Base-by-base conservation (phyloP, 1,140 invertebrate species). In the Adoxophyes honmai region DNA sequence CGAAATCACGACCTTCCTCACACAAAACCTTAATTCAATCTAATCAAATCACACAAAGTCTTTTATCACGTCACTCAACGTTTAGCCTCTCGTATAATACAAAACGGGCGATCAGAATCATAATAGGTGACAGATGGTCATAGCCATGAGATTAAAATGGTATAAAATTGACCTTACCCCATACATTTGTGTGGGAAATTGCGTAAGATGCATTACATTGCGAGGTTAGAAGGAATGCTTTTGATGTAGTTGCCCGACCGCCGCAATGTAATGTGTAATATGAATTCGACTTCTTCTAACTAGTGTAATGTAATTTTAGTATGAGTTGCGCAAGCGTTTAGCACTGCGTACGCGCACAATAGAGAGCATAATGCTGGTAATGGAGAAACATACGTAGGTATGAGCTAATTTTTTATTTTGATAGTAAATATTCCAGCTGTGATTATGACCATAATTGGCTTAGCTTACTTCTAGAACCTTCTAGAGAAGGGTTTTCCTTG, bases 81-180 rank as follows among this genome's bases (percentile, higher is more conserved):
- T 33, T 7, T 18, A 18, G 21, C 42, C 42, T 48, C 42, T 21
- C 18, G 16, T 21, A 48, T 48, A 18, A 48, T 48, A 48, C 28
- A 18, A 21, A 48, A 48, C 11, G 16, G 16, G 42, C 44, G 59
- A 55, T 60, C 66, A 59, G n/a, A 37, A 34, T 61, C 35, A 68
- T 64, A 64, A 68, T 54, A 35, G 66, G 52, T 68, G 60, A 68
- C 62, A 64, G 56, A 68, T 68, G 57, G 44, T 53, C 52, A 56
- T 42, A 61, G 52, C 51, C 44, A 37, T 61, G 56, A 56, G 58
- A 61, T 48, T 53, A 53, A 55, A 60, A 52, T 54, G 52, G 44
- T 57, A 48, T 21, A 48, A 48, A 48, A 48, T 48, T 48, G 21
- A 48, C 42, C 42, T 48, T 48, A 48, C 9, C 42, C 42, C n/a